phyloP scores from a whole-genome alignment of 1,140 invertebrate species.

The Streblospio benedicti region DNA sequence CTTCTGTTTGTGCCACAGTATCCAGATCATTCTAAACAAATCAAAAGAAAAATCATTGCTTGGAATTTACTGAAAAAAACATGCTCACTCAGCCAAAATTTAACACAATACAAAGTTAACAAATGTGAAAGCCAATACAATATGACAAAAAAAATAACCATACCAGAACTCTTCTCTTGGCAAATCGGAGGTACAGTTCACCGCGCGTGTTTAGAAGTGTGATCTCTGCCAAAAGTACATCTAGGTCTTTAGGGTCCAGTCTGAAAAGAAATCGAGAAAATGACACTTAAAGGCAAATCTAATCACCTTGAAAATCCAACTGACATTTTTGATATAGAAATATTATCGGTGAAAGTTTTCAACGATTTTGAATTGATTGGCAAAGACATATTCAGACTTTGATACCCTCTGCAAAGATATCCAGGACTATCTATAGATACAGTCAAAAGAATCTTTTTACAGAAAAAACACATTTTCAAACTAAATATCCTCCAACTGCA shows the following conservation, averaged over 20 bases:
- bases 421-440: no score
- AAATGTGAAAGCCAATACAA: slow-evolving; percentile 3
- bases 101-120: slow-evolving; percentile 3
- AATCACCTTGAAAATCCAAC: not conserved
- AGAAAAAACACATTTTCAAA: no score
- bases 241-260: slow-evolving; percentile 74
- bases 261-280: slow-evolving; percentile 23
- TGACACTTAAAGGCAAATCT: not conserved
- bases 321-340: not conserved
- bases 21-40: slow-evolving; percentile 60
- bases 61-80: no score
- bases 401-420: no score
- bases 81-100: not conserved
- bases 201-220: slow-evolving; percentile 81
- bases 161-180: slow-evolving; percentile 68
- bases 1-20: slow-evolving; percentile 45
- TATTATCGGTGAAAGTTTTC: no score
- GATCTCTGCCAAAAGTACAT: slow-evolving; percentile 80
- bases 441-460: no score
- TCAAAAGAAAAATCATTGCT: not conserved
- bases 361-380: no score
- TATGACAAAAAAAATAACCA: slow-evolving; percentile 30
- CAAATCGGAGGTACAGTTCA: slow-evolving; percentile 84
- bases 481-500: no score
- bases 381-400: no score